Base-by-base conservation (phyloP, 1,140 invertebrate genomes). In the Dinothrombium tinctorium region DNA sequence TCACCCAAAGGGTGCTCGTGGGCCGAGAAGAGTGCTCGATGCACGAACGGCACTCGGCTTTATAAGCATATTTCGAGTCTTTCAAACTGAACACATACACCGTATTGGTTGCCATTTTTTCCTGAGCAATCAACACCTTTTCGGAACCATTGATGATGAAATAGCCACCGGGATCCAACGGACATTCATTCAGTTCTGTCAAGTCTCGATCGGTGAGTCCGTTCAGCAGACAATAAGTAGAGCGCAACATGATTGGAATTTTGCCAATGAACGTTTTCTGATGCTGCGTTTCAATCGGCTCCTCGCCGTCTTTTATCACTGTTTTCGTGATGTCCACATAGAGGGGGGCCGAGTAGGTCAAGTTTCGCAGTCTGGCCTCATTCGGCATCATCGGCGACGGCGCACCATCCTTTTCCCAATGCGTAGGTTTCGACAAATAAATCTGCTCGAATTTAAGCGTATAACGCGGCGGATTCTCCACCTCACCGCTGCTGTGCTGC, bases 71-170 rank as follows among this genome's bases (percentile, higher is more conserved):
- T 59, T 98, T 98, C 1, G 63, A 65, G 47, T 71, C 69, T 62
- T 96, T 98, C 79, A 96, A 89, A 53, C 81, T 79, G 56, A 98
- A 98, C 2, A 98, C 92, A 63, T 98, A 98, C 3, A 98, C 92
- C 40, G 89, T 95, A 57, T 98, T 98, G 8, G 90, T 95, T 11
- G 92, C 90, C 90, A 98, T 98, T 62, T 96, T 96, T 59, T 98
- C 90, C 60, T 98, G 90, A 7, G 90, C 90, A 60, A 98, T 96
- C 1, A 98, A 60, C 24, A 83, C 84, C 58, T 92, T 92, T 62
- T 92, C 84, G 7, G 83, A 89, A 2, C 84, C 84, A 56, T 92
- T 92, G 31, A 92, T 89, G 50, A 92, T 82, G 50, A 92, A 92
- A 57, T 92, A 92, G 46, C 84, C 84, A 49, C 84, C 92, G 36